phyloP scores from a whole-genome alignment of 2,888 invertebrate genomes.

The Dione juno region DNA sequence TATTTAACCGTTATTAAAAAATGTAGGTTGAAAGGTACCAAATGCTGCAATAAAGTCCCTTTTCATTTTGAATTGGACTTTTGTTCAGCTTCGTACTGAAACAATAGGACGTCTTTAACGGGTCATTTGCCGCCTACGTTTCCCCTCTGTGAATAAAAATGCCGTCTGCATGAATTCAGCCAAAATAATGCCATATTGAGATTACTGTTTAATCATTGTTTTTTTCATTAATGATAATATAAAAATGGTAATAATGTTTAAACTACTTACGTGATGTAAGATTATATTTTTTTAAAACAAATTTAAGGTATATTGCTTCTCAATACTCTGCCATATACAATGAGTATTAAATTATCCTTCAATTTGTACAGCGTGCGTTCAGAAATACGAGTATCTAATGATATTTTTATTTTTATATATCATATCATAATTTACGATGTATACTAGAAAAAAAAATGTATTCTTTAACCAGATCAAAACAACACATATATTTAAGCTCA shows the following conservation, averaged over 20 bases:
- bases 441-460: too few relatives aligned
- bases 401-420: too few relatives aligned
- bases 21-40: background rate
- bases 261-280: background rate
- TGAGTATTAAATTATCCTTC: too few relatives aligned
- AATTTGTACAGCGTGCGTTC: too few relatives aligned
- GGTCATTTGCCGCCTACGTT: conserved; percentile 41
- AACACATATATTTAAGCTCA: too few relatives aligned
- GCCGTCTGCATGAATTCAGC: conserved; percentile 8
- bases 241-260: too few relatives aligned
- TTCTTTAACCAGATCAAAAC: too few relatives aligned
- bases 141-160: conserved; percentile 8
- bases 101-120: conserved; percentile 39
- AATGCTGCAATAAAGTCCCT: background rate
- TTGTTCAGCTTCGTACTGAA: conserved; percentile 30
- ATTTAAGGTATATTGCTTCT: background rate
- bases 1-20: background rate
- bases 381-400: too few relatives aligned
- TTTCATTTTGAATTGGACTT: conserved; percentile 12
- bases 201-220: background rate
- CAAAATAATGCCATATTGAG: background rate
- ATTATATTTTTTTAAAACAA: background rate
- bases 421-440: too few relatives aligned
- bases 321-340: background rate
- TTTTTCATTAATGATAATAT: background rate